These are phyloP conservation scores for Hydrolagus affinis DNA, from an alignment of 2,113 vertebrate genomes.

Conservation along the genomic window DNA sequence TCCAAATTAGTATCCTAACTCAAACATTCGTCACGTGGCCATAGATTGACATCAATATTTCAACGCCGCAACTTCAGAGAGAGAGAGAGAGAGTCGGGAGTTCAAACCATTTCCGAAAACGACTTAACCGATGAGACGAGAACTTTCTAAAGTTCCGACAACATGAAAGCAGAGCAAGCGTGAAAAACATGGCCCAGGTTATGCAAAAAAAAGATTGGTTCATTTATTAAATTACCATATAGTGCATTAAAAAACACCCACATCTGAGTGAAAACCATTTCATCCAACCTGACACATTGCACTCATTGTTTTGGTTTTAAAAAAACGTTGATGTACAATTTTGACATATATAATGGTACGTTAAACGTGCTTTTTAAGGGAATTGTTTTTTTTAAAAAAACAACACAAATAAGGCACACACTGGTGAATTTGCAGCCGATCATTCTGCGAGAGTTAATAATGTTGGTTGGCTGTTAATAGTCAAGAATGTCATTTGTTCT, in stretches of 20 bases:
- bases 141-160: background rate
- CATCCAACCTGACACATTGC: background rate
- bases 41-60: background rate
- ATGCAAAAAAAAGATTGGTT: background rate
- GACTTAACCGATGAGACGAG: background rate
- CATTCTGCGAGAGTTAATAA: background rate
- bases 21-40: background rate
- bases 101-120: slow-evolving; percentile 6
- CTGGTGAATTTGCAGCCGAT: background rate
- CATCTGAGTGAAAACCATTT: background rate
- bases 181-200: background rate
- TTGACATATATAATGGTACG: background rate
- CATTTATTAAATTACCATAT: background rate
- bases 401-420: slow-evolving; percentile 10
- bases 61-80: background rate
- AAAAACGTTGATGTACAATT: background rate
- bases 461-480: background rate
- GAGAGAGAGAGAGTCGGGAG: too few relatives aligned
- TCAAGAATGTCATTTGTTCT: background rate
- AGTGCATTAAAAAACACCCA: background rate
- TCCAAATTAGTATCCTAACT: slow-evolving; percentile 22
- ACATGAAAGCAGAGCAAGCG: background rate
- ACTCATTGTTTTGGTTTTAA: background rate
- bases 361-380: background rate
- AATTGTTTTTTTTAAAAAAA: background rate